Conservation (phyloP, 37 sponge, comb jelly and placozoan species). For the Haliclona indistincta region DNA sequence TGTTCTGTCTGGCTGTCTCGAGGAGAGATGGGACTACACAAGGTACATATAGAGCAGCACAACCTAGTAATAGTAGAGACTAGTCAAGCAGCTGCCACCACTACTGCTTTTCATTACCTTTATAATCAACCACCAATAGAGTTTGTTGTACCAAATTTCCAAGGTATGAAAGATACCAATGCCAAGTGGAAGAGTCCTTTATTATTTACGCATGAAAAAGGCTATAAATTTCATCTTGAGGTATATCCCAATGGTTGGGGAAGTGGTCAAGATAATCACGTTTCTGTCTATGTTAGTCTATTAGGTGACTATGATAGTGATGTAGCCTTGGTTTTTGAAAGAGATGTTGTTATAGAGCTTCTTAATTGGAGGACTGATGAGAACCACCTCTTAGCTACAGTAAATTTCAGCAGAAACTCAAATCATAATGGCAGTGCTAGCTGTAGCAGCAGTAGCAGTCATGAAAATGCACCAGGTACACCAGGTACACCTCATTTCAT, state of each 20-base stretch:
- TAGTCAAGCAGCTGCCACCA: no score
- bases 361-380: constrained; percentile 2
- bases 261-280: neutral
- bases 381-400: neutral
- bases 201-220: constrained; percentile 68
- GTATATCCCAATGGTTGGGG: neutral
- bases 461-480: neutral
- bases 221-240: neutral
- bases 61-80: no score
- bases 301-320: neutral
- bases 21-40: no score
- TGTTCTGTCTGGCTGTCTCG: no score
- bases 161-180: no score
- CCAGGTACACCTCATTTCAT: neutral
- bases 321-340: neutral
- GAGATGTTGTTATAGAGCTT: constrained; percentile 4
- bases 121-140: no score
- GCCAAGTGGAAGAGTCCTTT: constrained; percentile 80
- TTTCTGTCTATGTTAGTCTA: neutral
- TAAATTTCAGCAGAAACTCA: neutral
- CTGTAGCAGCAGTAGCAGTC: neutral
- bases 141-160: no score
- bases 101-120: no score
- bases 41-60: no score
- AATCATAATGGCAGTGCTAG: neutral